A percentile compares a stretch with the other conserved stretches of the same genome.
phyloP scores from a whole-genome alignment of 2,113 vertebrate species.

The Fukomys damarensis region DNA sequence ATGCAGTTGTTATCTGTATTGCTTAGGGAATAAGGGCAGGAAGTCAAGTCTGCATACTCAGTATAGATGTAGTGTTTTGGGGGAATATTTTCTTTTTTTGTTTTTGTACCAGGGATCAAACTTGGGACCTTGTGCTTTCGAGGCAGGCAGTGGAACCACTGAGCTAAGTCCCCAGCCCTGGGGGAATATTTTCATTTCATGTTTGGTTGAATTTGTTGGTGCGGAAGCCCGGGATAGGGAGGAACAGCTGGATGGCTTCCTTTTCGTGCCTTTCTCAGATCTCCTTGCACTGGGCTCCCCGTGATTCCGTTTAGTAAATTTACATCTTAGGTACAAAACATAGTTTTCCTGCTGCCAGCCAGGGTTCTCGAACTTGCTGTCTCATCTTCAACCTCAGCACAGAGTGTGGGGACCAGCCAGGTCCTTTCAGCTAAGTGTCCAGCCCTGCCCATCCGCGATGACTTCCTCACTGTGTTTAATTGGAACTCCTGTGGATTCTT shows the following conservation, averaged over 20 bases:
- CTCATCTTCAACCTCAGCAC: not conserved
- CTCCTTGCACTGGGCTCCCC: not conserved
- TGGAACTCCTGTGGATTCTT: slow-evolving; percentile 36
- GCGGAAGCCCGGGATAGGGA: not conserved
- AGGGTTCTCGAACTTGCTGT: not conserved
- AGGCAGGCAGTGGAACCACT: too few relatives aligned
- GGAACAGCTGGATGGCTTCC: rapidly evolving
- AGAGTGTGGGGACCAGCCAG: rapidly evolving
- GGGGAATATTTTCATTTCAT: not conserved
- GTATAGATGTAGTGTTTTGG: not conserved
- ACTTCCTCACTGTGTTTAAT: not conserved
- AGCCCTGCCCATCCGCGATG: not conserved
- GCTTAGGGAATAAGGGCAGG: not conserved
- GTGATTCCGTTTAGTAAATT: not conserved
- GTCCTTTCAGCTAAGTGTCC: not conserved
- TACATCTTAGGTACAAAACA: not conserved
- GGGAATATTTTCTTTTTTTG: not conserved
- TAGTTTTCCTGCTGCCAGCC: rapidly evolving
- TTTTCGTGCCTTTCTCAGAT: not conserved
- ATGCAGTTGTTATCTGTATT: not conserved
- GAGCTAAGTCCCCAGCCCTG: too few relatives aligned
- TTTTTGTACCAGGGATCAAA: too few relatives aligned
- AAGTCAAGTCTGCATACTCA: too few relatives aligned
- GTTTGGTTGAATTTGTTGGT: not conserved
- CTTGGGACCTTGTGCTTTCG: too few relatives aligned